Evolutionary conservation across 2,888 invertebrate species (phyloP).

Genomic region (Drosophila neotestacea): DNA sequence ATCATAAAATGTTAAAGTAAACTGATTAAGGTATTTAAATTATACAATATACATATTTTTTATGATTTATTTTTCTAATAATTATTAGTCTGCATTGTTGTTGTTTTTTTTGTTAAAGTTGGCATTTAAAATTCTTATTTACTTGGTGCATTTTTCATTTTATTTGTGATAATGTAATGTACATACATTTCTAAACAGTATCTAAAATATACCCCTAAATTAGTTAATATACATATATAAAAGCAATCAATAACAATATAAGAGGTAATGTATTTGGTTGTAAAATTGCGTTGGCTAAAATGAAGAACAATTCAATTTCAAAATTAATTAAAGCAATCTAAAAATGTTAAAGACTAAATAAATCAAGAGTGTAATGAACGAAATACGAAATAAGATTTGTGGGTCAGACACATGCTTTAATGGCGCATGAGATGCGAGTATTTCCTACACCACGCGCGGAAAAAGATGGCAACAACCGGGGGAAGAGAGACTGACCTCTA

Average conservation of each 20-base stretch:
- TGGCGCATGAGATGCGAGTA: constrained; percentile 1
- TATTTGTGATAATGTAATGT: too few relatives aligned
- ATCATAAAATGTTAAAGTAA: too few relatives aligned
- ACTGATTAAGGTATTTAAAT: too few relatives aligned
- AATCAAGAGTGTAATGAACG: neutral
- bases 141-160: too few relatives aligned
- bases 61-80: too few relatives aligned
- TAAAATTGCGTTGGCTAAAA: too few relatives aligned
- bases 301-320: neutral
- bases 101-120: too few relatives aligned
- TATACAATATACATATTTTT: too few relatives aligned
- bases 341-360: constrained; percentile 1
- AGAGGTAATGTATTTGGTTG: neutral
- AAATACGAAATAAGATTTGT: constrained; percentile 8
- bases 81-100: too few relatives aligned
- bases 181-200: too few relatives aligned
- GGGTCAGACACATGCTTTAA: constrained; percentile 13
- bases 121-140: too few relatives aligned
- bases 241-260: constrained; percentile 19
- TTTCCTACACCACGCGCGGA: constrained; percentile 11
- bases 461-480: constrained; percentile 1
- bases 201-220: neutral
- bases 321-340: constrained; percentile 1
- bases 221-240: too few relatives aligned
- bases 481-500: constrained; percentile 36